These are phyloP conservation scores for Anthoscopus minutus DNA, from an alignment of 2,113 vertebrate species.

Conservation along the genomic window DNA sequence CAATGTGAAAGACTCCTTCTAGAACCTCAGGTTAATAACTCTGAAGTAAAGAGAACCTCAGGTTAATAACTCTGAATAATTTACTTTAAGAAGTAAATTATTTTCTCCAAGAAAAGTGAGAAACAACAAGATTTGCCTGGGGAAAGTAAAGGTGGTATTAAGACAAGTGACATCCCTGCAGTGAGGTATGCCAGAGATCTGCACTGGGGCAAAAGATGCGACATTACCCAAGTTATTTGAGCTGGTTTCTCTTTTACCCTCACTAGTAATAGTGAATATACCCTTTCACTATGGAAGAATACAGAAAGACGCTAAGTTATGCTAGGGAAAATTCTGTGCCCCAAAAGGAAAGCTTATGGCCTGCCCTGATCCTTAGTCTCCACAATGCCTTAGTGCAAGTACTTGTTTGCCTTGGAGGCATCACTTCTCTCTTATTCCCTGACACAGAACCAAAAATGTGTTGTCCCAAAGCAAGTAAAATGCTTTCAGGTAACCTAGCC, in stretches of 20 bases:
- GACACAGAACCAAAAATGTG: not conserved
- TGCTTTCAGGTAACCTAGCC: not conserved
- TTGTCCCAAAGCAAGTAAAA: not conserved
- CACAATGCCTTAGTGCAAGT: not conserved
- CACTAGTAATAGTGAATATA: not conserved
- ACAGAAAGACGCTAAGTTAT: not conserved
- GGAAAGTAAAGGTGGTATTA: not conserved
- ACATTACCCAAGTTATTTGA: not conserved
- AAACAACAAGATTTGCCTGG: not conserved
- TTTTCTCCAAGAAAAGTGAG: not conserved
- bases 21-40: constrained; percentile 4
- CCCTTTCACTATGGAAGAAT: not conserved
- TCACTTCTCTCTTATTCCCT: not conserved
- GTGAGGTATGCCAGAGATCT: not conserved
- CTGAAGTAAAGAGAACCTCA: not conserved
- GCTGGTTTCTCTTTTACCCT: not conserved
- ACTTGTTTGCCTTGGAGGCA: not conserved
- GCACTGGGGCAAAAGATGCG: not conserved
- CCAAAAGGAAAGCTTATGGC: not conserved
- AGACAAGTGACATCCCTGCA: not conserved
- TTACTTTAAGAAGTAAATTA: not conserved
- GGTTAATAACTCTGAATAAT: not conserved
- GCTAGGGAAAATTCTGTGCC: not conserved
- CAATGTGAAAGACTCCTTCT: not conserved
- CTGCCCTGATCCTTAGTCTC: not conserved